Evolutionary conservation across 2,113 vertebrate species (phyloP).

Genomic region (Myotis brandtii): DNA sequence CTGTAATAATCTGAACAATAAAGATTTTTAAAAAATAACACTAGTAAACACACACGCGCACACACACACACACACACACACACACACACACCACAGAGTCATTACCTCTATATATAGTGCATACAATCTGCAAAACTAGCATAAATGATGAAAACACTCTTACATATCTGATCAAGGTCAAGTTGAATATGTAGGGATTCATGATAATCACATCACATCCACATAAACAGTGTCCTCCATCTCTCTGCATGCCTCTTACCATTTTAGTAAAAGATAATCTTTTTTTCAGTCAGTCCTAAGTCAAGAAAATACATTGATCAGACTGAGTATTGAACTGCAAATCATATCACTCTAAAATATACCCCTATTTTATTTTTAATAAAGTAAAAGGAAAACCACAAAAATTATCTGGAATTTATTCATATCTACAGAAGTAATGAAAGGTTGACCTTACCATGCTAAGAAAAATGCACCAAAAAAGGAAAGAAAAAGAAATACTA

Average conservation of each 20-base stretch:
- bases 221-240: not conserved
- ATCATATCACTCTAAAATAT: constrained; percentile 5
- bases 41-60: not conserved
- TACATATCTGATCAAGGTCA: not conserved
- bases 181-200: not conserved
- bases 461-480: constrained; percentile 11
- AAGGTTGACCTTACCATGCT: not conserved
- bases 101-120: not conserved
- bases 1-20: too few relatives aligned
- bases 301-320: constrained; percentile 20
- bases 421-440: not conserved
- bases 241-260: not conserved
- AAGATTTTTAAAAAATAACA: not conserved
- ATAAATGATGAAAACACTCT: not conserved
- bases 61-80: not conserved
- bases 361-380: constrained; percentile 1
- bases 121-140: not conserved
- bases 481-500: not conserved
- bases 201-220: not conserved
- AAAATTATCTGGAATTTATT: not conserved
- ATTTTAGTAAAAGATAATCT: not conserved
- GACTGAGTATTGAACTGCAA: not conserved
- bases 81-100: not conserved
- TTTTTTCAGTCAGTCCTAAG: not conserved
- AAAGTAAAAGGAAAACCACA: not conserved